These are phyloP conservation scores for Vanessa cardui DNA, from an alignment of 2,888 invertebrate genomes.

Conservation along the genomic window DNA sequence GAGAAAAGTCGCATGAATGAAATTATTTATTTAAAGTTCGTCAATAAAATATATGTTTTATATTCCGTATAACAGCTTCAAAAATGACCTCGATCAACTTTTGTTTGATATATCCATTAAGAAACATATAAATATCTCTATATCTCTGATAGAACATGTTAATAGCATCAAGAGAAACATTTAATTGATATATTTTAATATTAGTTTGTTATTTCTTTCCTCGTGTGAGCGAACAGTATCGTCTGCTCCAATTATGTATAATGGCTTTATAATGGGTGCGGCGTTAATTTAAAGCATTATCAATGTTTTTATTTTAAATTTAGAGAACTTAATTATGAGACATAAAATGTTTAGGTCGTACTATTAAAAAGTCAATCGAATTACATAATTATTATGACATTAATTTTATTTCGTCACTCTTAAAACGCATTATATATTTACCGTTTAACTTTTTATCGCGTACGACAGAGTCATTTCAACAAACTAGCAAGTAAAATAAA, in stretches of 20 bases:
- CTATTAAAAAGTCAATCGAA: background rate
- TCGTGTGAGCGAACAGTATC: slow-evolving; percentile 21
- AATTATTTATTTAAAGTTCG: slow-evolving; percentile 4
- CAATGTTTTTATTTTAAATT: slow-evolving; percentile 31
- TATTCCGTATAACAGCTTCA: background rate
- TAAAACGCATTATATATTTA: slow-evolving; percentile 13
- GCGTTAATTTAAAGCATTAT: slow-evolving; percentile 32
- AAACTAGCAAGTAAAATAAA: slow-evolving; percentile 26
- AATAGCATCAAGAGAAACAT: slow-evolving; percentile 14
- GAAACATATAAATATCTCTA: slow-evolving; percentile 4
- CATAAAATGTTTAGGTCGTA: background rate
- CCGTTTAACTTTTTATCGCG: slow-evolving; percentile 32
- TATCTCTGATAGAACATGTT: background rate
- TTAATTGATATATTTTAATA: slow-evolving; percentile 15
- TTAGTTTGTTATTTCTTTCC: slow-evolving; percentile 5
- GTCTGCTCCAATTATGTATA: slow-evolving; percentile 39
- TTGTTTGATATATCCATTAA: slow-evolving; percentile 1
- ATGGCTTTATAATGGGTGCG: slow-evolving; percentile 39
- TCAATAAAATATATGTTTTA: slow-evolving; percentile 3
- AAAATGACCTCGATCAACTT: slow-evolving; percentile 1
- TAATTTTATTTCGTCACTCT: slow-evolving; percentile 2
- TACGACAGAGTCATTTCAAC: slow-evolving; percentile 33
- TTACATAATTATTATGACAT: background rate
- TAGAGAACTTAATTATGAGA: slow-evolving; percentile 15
- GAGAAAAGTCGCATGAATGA: background rate